These are phyloP conservation scores for Trachythela sp. DNA, from an alignment of 64 coral and sea anemone species.

Conservation along the genomic window DNA sequence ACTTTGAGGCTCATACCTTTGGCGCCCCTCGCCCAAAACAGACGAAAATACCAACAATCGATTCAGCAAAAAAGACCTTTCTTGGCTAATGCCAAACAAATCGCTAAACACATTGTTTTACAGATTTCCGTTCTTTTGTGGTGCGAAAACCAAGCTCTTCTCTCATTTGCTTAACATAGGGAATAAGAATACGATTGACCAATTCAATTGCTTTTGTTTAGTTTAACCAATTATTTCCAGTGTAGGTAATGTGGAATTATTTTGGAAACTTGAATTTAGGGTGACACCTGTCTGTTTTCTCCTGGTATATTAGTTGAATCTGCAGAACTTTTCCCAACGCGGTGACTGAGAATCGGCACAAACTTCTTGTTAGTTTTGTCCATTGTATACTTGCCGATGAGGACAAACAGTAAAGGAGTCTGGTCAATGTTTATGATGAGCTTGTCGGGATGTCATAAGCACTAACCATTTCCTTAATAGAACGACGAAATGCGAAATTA, in stretches of 20 bases:
- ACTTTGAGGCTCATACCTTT: too few relatives aligned
- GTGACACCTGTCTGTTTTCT: slow-evolving; percentile 53
- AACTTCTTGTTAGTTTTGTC: slow-evolving; percentile 57
- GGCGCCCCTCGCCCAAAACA: too few relatives aligned
- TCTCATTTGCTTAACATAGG: slow-evolving; percentile 59
- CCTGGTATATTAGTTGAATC: slow-evolving; percentile 66
- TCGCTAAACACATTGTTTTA: too few relatives aligned
- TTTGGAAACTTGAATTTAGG: too few relatives aligned
- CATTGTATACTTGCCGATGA: slow-evolving; percentile 72
- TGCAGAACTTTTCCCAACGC: slow-evolving; percentile 47
- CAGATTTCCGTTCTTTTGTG: slow-evolving; percentile 61
- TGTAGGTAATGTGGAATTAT: slow-evolving; percentile 63
- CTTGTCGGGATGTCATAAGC: slow-evolving; percentile 60
- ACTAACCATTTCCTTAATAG: slow-evolving; percentile 57
- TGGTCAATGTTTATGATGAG: slow-evolving; percentile 65
- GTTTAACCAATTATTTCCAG: slow-evolving; percentile 57
- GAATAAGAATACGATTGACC: slow-evolving; percentile 60
- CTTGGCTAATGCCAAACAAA: too few relatives aligned
- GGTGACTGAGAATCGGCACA: slow-evolving; percentile 59
- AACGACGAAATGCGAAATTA: slow-evolving; percentile 49
- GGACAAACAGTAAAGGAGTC: slow-evolving; percentile 61
- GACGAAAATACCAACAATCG: too few relatives aligned
- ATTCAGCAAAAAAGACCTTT: too few relatives aligned
- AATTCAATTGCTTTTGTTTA: slow-evolving; percentile 63
- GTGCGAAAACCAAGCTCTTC: slow-evolving; percentile 60